phyloP scores from a whole-genome alignment of 2,113 vertebrate genomes.

The Crotalus tigris region DNA sequence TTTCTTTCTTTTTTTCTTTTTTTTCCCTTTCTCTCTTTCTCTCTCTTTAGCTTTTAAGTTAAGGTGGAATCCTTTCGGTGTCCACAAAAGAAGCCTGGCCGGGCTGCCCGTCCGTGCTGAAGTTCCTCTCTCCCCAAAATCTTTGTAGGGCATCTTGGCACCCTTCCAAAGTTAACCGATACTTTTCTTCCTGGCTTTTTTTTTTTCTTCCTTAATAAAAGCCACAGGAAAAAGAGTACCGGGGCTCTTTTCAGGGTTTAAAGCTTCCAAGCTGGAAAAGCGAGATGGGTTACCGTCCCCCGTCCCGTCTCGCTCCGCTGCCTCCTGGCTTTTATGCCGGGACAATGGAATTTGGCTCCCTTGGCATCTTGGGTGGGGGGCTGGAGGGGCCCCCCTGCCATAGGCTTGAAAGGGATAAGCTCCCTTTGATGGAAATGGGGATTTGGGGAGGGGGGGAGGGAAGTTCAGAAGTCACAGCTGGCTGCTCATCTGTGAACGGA shows the following conservation, averaged over 20 bases:
- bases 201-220: neutral
- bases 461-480: slow-evolving; percentile 6
- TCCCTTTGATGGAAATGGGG: neutral
- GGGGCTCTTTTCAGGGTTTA: neutral
- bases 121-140: neutral
- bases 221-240: neutral
- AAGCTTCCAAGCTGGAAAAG: neutral
- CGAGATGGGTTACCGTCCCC: neutral
- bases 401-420: neutral
- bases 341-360: neutral
- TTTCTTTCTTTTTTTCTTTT: neutral
- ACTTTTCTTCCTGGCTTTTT: neutral
- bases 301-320: neutral
- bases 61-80: neutral
- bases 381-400: too few species aligned
- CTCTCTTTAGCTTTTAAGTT: neutral
- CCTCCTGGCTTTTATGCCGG: neutral
- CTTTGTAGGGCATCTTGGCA: neutral
- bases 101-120: neutral
- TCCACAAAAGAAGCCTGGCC: neutral
- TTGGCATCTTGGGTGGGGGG: neutral
- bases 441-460: neutral
- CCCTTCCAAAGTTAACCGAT: neutral
- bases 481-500: neutral
- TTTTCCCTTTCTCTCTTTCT: neutral